A percentile compares a stretch with the other conserved stretches of the same genome.
phyloP scores from a whole-genome alignment of 2,113 vertebrate species.

The Tonatia bakeri region DNA sequence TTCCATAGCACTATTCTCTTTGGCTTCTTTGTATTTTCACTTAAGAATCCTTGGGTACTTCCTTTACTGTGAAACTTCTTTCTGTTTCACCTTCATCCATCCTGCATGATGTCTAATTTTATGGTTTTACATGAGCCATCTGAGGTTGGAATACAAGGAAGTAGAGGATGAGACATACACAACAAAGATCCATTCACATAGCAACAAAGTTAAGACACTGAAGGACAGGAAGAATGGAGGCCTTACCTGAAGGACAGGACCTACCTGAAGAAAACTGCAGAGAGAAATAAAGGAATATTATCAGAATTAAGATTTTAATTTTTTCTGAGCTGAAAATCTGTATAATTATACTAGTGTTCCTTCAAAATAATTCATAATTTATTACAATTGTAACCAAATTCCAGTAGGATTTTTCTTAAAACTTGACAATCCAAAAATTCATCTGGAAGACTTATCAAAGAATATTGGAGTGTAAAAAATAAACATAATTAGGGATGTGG shows the following conservation, averaged over 20 bases:
- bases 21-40: constrained; percentile 12
- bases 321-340: not conserved
- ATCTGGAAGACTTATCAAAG: not conserved
- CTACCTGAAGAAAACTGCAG: not conserved
- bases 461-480: not conserved
- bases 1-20: not conserved
- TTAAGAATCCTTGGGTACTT: not conserved
- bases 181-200: not conserved
- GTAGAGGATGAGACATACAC: not conserved
- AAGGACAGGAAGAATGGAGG: not conserved
- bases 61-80: not conserved
- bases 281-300: not conserved
- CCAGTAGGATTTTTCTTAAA: not conserved
- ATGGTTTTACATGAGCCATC: not conserved
- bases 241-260: not conserved
- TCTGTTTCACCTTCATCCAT: not conserved
- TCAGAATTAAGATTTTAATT: not conserved
- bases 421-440: not conserved
- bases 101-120: not conserved
- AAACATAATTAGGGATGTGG: constrained; percentile 11
- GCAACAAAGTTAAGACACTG: constrained; percentile 1
- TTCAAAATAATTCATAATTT: constrained; percentile 27
- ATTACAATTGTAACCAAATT: not conserved
- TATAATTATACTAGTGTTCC: not conserved
- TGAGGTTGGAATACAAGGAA: not conserved